Conservation (phyloP, 2,113 vertebrate genomes). For the Thermophis baileyi region DNA sequence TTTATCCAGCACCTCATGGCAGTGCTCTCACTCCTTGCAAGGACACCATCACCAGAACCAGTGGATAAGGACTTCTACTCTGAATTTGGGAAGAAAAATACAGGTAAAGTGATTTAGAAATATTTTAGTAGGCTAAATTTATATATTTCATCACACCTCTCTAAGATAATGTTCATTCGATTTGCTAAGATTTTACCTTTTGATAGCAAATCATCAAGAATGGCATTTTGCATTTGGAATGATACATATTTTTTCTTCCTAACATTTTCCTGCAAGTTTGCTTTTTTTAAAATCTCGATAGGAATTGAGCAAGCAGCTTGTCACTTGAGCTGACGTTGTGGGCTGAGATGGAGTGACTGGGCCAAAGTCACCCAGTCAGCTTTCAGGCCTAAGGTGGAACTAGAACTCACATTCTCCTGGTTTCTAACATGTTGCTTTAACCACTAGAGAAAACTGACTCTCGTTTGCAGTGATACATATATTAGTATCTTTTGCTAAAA, state of each 20-base stretch:
- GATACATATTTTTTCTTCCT: neutral
- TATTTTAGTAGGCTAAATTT: neutral
- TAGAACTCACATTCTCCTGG: neutral
- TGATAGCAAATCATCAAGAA: too few relatives aligned
- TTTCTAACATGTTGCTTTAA: neutral
- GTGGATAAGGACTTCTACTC: slow-evolving; percentile 94
- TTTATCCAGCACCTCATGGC: slow-evolving; percentile 97
- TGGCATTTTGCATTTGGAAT: neutral
- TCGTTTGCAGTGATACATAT: neutral
- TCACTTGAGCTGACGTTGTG: neutral
- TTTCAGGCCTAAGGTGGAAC: neutral
- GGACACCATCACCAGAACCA: slow-evolving; percentile 88
- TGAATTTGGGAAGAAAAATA: slow-evolving; percentile 87
- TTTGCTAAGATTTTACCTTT: neutral
- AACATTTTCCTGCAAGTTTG: neutral
- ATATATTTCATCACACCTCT: neutral
- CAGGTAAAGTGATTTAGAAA: slow-evolving; percentile 68
- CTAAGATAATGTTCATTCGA: neutral
- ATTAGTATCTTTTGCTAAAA: neutral
- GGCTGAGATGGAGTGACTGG: neutral
- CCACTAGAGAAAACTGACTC: neutral
- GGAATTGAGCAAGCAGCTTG: neutral
- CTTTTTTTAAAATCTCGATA: neutral
- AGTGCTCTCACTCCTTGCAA: slow-evolving; percentile 83
- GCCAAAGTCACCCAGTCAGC: neutral